phyloP scores from a whole-genome alignment of 2,888 invertebrate species.

The Dromius quadrimaculatus region DNA sequence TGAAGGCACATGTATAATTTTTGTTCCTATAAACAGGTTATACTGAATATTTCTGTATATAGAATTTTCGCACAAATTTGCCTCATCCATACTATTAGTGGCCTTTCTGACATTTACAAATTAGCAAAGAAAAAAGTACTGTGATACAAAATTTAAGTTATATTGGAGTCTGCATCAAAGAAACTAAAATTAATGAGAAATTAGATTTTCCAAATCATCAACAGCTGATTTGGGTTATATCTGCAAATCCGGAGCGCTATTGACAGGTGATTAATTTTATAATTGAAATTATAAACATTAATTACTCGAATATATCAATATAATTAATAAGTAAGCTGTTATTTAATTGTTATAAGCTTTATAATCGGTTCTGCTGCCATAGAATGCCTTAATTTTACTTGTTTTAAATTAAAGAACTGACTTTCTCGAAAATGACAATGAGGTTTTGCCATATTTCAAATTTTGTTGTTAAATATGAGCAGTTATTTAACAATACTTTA shows the following conservation, averaged over 20 bases:
- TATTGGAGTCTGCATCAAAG: constrained; percentile 4
- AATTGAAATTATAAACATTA: constrained; percentile 11
- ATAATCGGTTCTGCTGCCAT: constrained; percentile 25
- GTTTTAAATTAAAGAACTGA: constrained; percentile 1
- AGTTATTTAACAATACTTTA: too few species aligned
- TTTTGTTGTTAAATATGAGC: too few species aligned
- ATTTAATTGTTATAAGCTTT: constrained; percentile 13
- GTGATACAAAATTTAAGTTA: constrained; percentile 33
- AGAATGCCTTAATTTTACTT: constrained; percentile 30
- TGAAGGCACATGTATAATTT: too few species aligned
- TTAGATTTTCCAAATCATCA: constrained; percentile 30
- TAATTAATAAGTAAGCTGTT: constrained; percentile 22
- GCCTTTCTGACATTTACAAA: constrained; percentile 23
- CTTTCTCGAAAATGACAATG: not conserved
- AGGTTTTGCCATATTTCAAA: too few species aligned
- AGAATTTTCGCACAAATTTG: constrained; percentile 15
- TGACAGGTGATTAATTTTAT: constrained; percentile 18
- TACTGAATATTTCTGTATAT: too few species aligned
- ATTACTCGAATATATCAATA: not conserved
- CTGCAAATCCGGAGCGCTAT: not conserved
- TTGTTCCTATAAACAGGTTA: too few species aligned
- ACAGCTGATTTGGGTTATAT: constrained; percentile 39
- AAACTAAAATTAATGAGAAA: not conserved
- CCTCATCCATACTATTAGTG: constrained; percentile 22
- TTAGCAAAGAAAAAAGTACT: constrained; percentile 19